Evolutionary conservation across 2,113 vertebrate species (phyloP).

Genomic region (Ceyx cyanopectus): DNA sequence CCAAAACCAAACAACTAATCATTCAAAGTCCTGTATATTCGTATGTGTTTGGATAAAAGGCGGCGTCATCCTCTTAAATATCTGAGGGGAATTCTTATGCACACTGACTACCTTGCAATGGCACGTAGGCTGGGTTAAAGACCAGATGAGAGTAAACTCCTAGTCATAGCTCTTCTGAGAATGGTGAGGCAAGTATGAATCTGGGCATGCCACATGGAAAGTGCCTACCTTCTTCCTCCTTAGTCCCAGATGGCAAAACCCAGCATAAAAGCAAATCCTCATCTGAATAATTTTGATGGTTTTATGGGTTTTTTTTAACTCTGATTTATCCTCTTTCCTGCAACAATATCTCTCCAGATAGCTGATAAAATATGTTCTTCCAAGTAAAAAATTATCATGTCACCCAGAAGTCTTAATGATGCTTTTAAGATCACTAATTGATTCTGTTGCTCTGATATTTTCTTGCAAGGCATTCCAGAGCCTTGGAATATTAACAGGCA

Average conservation of each 20-base stretch:
- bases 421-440: slow-evolving; percentile 46
- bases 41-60: not conserved
- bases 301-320: not conserved
- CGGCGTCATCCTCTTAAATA: not conserved
- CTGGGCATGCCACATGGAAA: not conserved
- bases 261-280: not conserved
- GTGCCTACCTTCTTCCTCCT: not conserved
- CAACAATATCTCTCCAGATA: not conserved
- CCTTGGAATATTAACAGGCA: slow-evolving; percentile 14
- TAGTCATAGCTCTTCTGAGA: not conserved
- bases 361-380: not conserved
- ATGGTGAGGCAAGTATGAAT: not conserved
- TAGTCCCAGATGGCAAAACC: not conserved
- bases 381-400: not conserved
- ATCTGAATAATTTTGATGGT: not conserved
- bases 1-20: not conserved
- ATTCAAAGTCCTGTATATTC: not conserved
- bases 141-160: not conserved
- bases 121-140: not conserved
- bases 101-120: not conserved
- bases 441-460: slow-evolving; percentile 36
- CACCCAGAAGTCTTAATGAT: not conserved
- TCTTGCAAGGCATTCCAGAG: slow-evolving; percentile 58
- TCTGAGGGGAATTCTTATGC: not conserved
- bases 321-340: not conserved